Evolutionary conservation across 1,140 invertebrate genomes (phyloP), one percentile per base, ranked within the genome.

Genomic region (Radopholus similis): DNA sequence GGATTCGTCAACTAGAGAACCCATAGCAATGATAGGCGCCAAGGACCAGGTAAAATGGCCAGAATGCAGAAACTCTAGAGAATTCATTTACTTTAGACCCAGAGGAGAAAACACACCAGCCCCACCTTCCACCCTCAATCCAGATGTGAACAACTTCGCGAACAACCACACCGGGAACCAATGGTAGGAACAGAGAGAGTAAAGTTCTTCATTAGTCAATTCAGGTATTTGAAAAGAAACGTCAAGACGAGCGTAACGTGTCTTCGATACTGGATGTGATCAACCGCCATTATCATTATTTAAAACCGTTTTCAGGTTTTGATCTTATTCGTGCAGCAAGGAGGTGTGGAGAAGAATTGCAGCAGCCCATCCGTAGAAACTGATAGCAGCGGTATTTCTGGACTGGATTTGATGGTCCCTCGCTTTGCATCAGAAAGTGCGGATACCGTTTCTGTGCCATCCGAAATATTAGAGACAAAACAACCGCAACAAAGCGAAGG

Each of bases 211-310:
- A 4, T n/a, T 54, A n/a, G 28, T n/a, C 34, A 30, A 30, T 53
- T 13, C 28, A 54, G 51, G 51, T 54, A 32, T 28, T 95, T n/a
- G 82, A 91, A 54, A 86, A 91, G 11, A 91, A 94, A 82, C 88
- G 88, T 53, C 90, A 89, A 70, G 91, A 95, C 83, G 92, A 95
- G 81, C 91, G 94, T 82, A 91, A 95, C 80, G 91, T 94, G 4
- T 92, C 91, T 0, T 91, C 89, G 71, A 80, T 91, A 23, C 77
- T 91, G 0, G 85, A 91, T 83, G 87, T 87, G 74, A 59, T 81
- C 82, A 70, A 81, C 79, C 55, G 75, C 81, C n/a, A 15, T 62
- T 68, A 75, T 54, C 72, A 2, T 5, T 35, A 28, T 62, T 4
- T 9, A 37, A 26, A 13, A 4, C 18, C 21, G 11, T 55, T 23